Conservation (phyloP, 1,140 invertebrate genomes). For the Pachyrhynchus sulphureomaculatus region DNA sequence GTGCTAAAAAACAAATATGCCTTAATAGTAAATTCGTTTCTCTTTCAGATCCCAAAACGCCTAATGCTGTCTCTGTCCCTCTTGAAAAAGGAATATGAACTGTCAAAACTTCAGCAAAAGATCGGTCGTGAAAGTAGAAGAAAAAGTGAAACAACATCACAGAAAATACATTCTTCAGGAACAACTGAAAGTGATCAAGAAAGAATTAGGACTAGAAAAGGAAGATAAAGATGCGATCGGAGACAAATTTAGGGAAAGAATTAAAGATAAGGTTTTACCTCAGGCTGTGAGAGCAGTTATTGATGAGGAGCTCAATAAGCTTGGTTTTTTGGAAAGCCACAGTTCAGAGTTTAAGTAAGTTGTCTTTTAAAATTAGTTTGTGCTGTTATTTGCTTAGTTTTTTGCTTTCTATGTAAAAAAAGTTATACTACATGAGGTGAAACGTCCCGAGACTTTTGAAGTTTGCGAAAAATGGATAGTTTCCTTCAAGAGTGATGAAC, state of each 20-base stretch:
- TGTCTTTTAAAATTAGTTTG: too few relatives aligned
- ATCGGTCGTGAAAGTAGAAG: constrained; percentile 97
- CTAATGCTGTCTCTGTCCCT: constrained; percentile 85
- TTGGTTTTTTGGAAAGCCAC: constrained; percentile 95
- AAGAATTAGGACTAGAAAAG: constrained; percentile 97
- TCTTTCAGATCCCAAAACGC: constrained; percentile 84
- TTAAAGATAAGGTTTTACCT: constrained; percentile 88
- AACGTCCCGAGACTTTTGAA: too few relatives aligned
- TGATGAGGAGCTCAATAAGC: constrained; percentile 95
- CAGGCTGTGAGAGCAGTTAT: constrained; percentile 90
- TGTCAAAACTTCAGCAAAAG: constrained; percentile 96
- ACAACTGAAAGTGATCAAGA: constrained; percentile 98
- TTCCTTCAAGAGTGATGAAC: too few relatives aligned
- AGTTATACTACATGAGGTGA: too few relatives aligned
- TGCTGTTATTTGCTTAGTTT: too few relatives aligned
- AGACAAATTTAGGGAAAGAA: constrained; percentile 90
- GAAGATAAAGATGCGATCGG: constrained; percentile 99
- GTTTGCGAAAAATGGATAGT: too few relatives aligned
- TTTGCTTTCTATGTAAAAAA: too few relatives aligned
- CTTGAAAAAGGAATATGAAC: constrained; percentile 96
- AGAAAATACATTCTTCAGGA: constrained; percentile 97
- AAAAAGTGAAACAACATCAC: constrained; percentile 98
- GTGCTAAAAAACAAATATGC: background rate
- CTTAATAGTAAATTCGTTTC: constrained; percentile 14
- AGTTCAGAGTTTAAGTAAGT: constrained; percentile 97